phyloP scores from a whole-genome alignment of 2,888 invertebrate genomes.

The Drosophila parthenogenetica region DNA sequence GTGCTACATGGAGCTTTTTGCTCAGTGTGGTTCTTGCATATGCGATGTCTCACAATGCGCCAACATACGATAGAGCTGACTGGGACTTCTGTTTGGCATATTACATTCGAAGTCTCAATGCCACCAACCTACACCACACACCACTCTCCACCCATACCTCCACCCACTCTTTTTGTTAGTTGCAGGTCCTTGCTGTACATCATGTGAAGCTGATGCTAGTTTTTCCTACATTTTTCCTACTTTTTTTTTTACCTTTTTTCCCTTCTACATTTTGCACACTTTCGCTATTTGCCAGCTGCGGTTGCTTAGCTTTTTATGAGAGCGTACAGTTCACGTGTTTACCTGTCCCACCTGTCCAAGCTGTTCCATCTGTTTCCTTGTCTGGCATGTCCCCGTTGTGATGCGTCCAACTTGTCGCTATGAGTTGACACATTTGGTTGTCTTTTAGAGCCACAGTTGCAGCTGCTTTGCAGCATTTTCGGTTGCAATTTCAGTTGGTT shows the following conservation, averaged over 20 bases:
- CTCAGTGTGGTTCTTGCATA: constrained; percentile 51
- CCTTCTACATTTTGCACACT: constrained; percentile 57
- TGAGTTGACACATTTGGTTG: constrained; percentile 57
- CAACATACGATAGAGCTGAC: constrained; percentile 25
- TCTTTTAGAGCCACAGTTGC: constrained; percentile 29
- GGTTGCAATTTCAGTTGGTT: constrained; percentile 16
- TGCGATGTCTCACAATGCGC: constrained; percentile 61
- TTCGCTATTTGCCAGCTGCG: constrained; percentile 51
- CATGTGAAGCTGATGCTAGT: constrained; percentile 30
- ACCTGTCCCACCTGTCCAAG: constrained; percentile 29
- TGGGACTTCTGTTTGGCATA: constrained; percentile 66
- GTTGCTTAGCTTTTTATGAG: constrained; percentile 45
- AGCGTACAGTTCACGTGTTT: constrained; percentile 40
- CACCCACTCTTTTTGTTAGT: neutral
- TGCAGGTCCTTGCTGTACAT: constrained; percentile 14
- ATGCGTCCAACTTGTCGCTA: constrained; percentile 40
- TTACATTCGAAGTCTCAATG: constrained; percentile 46
- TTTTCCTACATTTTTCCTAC: constrained; percentile 42
- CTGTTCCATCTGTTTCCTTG: constrained; percentile 13
- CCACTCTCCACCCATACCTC: neutral
- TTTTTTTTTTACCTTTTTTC: constrained; percentile 20
- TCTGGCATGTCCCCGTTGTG: neutral
- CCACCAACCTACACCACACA: constrained; percentile 7
- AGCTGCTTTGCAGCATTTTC: constrained; percentile 33
- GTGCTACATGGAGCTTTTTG: constrained; percentile 49